Percentiles rank a stretch among this genome's conserved stretches.
phyloP scores from a whole-genome alignment of 2,888 invertebrate genomes.

The Conomelus anceps region DNA sequence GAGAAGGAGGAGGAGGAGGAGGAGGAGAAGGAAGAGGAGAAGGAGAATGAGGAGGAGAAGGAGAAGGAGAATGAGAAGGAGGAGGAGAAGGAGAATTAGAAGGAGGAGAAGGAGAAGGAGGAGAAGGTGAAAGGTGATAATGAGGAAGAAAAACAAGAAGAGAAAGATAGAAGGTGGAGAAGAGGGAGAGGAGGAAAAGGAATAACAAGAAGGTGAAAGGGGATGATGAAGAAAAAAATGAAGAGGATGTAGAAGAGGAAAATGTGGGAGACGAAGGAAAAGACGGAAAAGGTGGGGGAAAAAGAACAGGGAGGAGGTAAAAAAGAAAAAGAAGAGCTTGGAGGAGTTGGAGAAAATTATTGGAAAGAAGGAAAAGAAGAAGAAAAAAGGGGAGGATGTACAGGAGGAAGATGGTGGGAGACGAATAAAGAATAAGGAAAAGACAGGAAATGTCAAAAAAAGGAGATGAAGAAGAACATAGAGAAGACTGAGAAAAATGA shows the following conservation, averaged over 20 bases:
- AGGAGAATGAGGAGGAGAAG: constrained; percentile 9
- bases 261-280: not conserved
- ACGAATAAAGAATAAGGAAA: not conserved
- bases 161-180: not conserved
- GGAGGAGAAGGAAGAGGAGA: constrained; percentile 13
- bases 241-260: not conserved
- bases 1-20: not conserved
- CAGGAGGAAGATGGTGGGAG: not conserved
- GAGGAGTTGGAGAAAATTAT: too few species aligned
- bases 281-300: not conserved
- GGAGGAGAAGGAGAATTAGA: not conserved
- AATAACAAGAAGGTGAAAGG: too few species aligned
- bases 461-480: too few species aligned
- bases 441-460: too few species aligned
- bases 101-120: not conserved
- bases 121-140: not conserved
- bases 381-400: not conserved
- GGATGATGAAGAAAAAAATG: not conserved
- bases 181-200: not conserved
- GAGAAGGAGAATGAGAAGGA: constrained; percentile 12
- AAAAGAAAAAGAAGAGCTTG: not conserved
- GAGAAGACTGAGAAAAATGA: too few species aligned
- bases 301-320: not conserved
- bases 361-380: not conserved
- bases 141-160: not conserved